Conservation (phyloP, 2,113 vertebrate species). For the Otis tarda region DNA sequence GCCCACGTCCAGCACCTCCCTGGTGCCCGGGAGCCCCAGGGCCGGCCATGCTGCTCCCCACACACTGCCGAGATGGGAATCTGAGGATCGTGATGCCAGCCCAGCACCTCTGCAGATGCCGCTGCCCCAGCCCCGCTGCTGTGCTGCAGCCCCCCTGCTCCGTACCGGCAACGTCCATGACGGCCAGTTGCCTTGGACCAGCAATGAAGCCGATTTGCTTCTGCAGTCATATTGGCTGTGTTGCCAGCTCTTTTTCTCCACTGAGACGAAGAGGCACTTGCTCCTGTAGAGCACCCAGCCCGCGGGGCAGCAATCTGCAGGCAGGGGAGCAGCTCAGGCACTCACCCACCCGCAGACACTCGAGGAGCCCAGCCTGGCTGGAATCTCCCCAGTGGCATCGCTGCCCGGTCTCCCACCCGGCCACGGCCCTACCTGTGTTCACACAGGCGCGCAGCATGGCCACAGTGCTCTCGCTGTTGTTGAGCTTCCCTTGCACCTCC, state of each 20-base stretch:
- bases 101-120: not conserved
- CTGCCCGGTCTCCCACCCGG: too few relatives aligned
- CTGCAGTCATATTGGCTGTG: not conserved
- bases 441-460: not conserved
- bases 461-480: not conserved
- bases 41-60: not conserved
- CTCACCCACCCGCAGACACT: not conserved
- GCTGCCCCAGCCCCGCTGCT: not conserved
- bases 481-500: not conserved
- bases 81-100: not conserved
- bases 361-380: too few relatives aligned
- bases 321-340: not conserved
- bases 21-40: not conserved
- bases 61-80: too few relatives aligned
- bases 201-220: not conserved
- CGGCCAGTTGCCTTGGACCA: not conserved
- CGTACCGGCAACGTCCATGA: not conserved
- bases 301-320: not conserved
- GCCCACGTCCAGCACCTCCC: not conserved
- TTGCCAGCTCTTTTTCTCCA: not conserved
- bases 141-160: not conserved
- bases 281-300: not conserved
- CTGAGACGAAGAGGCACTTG: not conserved
- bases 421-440: not conserved
- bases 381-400: too few relatives aligned